Evolutionary conservation across 1,140 invertebrate genomes (phyloP), one percentile per base, ranked within the genome.

Genomic region (Bombus huntii): DNA sequence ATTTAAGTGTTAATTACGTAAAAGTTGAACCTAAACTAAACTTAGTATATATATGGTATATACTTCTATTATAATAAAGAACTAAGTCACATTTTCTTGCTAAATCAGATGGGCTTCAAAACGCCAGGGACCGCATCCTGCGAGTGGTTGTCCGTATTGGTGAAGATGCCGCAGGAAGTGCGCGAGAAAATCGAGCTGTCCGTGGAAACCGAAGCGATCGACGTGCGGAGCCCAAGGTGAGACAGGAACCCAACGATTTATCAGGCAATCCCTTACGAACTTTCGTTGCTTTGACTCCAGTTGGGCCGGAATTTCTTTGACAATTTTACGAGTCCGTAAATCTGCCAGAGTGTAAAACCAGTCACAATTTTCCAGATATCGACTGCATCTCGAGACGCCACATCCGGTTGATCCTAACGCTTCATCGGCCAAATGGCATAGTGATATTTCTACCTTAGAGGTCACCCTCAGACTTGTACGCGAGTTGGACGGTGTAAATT

Each of bases 401-500:
- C 98, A 98, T 93, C 96, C 96, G 2, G 97, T 98, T 4, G 96
- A 98, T 93, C 97, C 98, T 15, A 97, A 98, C 90, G 95, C 94
- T 37, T 97, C 97, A 5, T 97, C 97, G 84, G 98, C 98, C 15
- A 96, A 97, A 89, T 99, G 97, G 96, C 96, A 98, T 92, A 88
- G 93, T n/a, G 96, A 97, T n/a, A 94, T 95, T 37, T 96, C 96
- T 83, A 97, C 95, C 34, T 95, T 98, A 66, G 95, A 96, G 86
- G 95, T 98, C 25, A 97, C 96, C 34, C 93, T 98, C 65, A 96
- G 96, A 57, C 95, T 98, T 90, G 94, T 95, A 59, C 95, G 98
- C 84, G 98, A 98, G 92, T 96, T 98, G 91, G 98, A 98, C 95
- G 96, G 96, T 92, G 94, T 98, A 53, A 98, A 98, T 95, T 98